Evolutionary conservation across 2,888 invertebrate species (phyloP), one percentile per base, ranked within the genome.

Genomic region (Nemotelus nigrinus): DNA sequence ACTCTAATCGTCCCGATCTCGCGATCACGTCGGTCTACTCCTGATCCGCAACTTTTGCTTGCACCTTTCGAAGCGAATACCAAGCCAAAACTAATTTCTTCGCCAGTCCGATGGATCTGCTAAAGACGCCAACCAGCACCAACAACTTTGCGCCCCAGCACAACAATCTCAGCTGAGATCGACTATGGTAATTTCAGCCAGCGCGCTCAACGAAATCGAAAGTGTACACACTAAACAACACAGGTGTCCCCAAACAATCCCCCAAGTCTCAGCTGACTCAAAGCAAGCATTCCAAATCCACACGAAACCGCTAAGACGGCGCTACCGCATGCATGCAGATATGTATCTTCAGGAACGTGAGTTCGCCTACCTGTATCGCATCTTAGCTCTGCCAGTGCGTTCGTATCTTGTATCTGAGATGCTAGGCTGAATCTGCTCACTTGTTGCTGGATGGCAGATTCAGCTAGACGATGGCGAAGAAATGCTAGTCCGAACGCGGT

Each of bases 151-250:
- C 25, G 47, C 67, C 67, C 71, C 55, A 7, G 53, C 68, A 25
- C 25, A 39, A 5, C 1, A n/a, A n/a, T 58, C 58, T 43, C 43
- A 63, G 41, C 63, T 41, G 63, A 63, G 63, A 39, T 63, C 63
- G 3, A 3, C 3, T 39, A 58, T 5, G 3, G 63, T 25, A 10
- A 39, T 63, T 43, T 8, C 1, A 57, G 25, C 25, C 25, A 25
- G 25, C 25, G 25, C 39, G 53, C 47, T 58, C 7, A 58, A 72
- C 57, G 72, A 72, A 72, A 72, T 72, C 72, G 72, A 72, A 72
- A 72, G 72, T 58, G 50, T 68, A 50, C 50, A 68, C 41, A 25
- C 25, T 25, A 25, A 25, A 25, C 25, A 25, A 25, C 25, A 68
- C 48, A 25, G 5, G 50, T 6, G 50, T 25, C 50, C 50, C n/a